phyloP scores from a whole-genome alignment of 2,797 vertebrate genomes.

The Buceros bicornis region DNA sequence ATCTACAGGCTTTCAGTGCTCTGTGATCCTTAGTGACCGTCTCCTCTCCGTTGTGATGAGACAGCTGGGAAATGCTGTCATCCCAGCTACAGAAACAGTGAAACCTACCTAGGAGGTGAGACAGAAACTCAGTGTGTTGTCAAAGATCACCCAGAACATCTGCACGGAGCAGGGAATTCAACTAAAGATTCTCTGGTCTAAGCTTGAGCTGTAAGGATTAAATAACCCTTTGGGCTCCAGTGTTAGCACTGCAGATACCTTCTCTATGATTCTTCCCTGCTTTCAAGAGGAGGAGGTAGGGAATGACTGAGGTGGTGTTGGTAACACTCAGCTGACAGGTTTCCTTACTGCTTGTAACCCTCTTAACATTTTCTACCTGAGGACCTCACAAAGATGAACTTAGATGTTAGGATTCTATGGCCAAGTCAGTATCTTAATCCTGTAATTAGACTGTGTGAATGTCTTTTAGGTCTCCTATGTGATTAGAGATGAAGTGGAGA shows the following conservation, averaged over 20 bases:
- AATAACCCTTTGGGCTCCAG: background rate
- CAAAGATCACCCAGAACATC: background rate
- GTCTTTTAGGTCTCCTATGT: slow-evolving; percentile 93
- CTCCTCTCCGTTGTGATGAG: background rate
- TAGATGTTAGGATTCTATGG: background rate
- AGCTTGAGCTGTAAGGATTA: background rate
- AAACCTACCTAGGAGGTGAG: background rate
- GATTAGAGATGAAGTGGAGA: slow-evolving; percentile 98
- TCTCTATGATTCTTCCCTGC: background rate
- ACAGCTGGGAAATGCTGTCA: background rate
- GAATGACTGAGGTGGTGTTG: background rate
- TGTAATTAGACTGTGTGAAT: slow-evolving; percentile 23
- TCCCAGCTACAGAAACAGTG: background rate
- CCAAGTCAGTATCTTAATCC: background rate
- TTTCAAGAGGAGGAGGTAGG: accelerated
- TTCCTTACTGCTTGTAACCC: background rate
- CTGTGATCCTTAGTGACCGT: background rate
- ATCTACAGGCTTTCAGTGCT: background rate
- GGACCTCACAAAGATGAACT: background rate
- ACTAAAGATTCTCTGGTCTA: background rate
- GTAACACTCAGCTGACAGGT: background rate
- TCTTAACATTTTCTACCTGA: background rate
- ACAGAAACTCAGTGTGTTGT: background rate
- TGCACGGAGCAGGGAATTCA: background rate
- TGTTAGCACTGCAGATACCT: background rate